Percentiles rank a stretch among this genome's conserved stretches.
Evolutionary conservation across 2,113 vertebrate species (phyloP).

Genomic region (Chloroceryle aenea): DNA sequence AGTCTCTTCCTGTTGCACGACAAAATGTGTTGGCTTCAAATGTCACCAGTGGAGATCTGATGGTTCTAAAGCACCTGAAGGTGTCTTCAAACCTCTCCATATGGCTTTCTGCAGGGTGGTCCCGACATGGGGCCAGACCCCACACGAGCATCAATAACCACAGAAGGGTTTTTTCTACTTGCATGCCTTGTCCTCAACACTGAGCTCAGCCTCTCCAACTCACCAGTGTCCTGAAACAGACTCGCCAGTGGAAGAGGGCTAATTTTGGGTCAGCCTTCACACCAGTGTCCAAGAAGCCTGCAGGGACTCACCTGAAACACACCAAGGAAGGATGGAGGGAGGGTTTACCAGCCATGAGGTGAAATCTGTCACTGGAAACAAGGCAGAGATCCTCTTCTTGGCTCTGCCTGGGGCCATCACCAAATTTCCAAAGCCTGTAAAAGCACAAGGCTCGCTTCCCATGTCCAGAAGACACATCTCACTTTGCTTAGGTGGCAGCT

Average conservation of each 20-base stretch:
- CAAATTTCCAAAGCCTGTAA: not conserved
- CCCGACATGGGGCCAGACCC: accelerated
- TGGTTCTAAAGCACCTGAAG: not conserved
- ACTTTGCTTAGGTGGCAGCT: not conserved
- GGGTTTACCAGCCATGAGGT: accelerated
- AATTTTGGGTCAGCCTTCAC: not conserved
- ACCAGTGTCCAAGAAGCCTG: accelerated
- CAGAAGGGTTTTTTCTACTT: not conserved
- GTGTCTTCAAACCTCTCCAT: not conserved
- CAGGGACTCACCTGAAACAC: accelerated
- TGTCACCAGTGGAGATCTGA: not conserved
- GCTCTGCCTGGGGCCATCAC: not conserved
- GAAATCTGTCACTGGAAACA: not conserved
- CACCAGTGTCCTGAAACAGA: not conserved
- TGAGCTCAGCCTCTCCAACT: not conserved
- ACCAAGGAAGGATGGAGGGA: not conserved
- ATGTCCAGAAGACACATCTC: not conserved
- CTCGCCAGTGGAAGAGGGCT: not conserved
- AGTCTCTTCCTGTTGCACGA: not conserved
- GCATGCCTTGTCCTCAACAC: not conserved
- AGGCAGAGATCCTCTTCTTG: not conserved
- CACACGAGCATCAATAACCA: accelerated
- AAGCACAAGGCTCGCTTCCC: not conserved
- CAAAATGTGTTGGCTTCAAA: not conserved
- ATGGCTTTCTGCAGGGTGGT: not conserved